phyloP scores from a whole-genome alignment of 2,113 vertebrate genomes.

The Pycnonotus jocosus region DNA sequence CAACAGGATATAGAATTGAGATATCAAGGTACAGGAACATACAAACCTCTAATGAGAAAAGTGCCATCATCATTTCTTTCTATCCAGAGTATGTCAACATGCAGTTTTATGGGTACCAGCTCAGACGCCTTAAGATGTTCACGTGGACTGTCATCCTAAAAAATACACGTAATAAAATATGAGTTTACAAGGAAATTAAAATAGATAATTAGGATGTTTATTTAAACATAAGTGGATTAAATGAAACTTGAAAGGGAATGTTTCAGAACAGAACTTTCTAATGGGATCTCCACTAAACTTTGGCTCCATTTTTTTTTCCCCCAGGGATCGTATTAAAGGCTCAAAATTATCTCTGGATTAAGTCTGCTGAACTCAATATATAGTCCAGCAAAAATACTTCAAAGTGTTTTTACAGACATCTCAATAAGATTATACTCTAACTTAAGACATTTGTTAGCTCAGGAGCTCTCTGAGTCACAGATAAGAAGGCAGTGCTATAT shows the following conservation, averaged over 20 bases:
- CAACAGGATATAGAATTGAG: not conserved
- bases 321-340: not conserved
- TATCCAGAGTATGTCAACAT: constrained; percentile 86
- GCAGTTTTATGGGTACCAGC: constrained; percentile 77
- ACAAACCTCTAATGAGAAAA: constrained; percentile 88
- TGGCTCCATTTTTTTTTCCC: not conserved
- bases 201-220: not conserved
- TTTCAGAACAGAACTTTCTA: not conserved
- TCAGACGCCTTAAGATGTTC: constrained; percentile 73
- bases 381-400: not conserved
- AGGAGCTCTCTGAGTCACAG: not conserved
- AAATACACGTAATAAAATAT: not conserved
- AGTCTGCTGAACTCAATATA: constrained; percentile 16
- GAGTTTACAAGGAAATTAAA: not conserved
- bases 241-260: not conserved
- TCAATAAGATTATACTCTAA: constrained; percentile 26
- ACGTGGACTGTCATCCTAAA: constrained; percentile 86
- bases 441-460: not conserved
- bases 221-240: not conserved
- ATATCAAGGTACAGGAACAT: not conserved
- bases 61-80: constrained; percentile 89
- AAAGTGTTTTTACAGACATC: constrained; percentile 33
- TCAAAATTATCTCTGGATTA: not conserved
- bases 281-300: not conserved
- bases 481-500: constrained; percentile 17